Percentiles rank a stretch among this genome's conserved stretches.
phyloP scores from a whole-genome alignment of 1,140 invertebrate species.

The Hetaerina americana region DNA sequence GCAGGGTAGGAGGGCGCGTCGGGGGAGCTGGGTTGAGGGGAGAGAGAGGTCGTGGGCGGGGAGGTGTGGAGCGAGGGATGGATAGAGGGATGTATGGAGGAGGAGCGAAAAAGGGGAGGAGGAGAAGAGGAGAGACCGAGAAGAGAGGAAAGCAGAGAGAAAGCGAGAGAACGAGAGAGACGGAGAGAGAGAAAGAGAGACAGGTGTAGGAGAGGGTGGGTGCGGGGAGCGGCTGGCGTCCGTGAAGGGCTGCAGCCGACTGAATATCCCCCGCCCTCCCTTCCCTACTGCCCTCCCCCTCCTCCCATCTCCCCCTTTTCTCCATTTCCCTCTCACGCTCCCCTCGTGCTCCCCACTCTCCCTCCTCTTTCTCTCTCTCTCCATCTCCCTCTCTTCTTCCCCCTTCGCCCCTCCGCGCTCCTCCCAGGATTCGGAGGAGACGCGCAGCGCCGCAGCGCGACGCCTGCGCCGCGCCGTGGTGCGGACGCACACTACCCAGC shows the following conservation, averaged over 20 bases:
- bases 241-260: neutral
- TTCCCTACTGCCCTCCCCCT: neutral
- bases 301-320: neutral
- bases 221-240: neutral
- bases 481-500: neutral
- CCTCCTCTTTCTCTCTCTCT: neutral
- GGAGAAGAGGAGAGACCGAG: too few species aligned
- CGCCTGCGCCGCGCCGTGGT: neutral
- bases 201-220: neutral
- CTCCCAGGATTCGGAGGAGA: neutral
- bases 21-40: neutral
- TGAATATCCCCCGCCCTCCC: neutral
- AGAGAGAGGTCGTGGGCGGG: neutral
- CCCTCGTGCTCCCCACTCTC: neutral
- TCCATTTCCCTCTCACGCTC: neutral
- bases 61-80: too few species aligned
- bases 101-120: too few species aligned
- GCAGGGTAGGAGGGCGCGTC: neutral
- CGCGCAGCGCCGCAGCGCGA: neutral
- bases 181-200: neutral
- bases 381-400: neutral
- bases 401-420: neutral
- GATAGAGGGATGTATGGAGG: too few species aligned
- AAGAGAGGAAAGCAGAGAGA: too few species aligned
- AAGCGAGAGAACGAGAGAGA: too few species aligned